Conservation (phyloP, 2,888 invertebrate species). For the Tipula confusa region DNA sequence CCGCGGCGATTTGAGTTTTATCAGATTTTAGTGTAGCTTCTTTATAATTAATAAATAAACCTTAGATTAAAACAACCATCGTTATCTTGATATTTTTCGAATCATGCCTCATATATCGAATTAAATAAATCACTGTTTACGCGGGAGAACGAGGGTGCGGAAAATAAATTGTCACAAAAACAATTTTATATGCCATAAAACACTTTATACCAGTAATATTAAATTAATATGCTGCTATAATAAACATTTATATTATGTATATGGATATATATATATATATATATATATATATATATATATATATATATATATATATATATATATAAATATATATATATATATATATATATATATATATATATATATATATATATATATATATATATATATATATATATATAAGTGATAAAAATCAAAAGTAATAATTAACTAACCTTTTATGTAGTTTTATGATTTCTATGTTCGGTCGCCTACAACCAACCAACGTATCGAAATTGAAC, state of each 20-base stretch:
- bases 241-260: not conserved
- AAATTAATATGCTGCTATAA: constrained; percentile 4
- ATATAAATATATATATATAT: no score
- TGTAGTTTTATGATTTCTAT: not conserved
- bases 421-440: not conserved
- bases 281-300: no score
- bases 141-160: not conserved
- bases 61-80: not conserved
- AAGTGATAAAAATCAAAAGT: not conserved
- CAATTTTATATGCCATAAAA: not conserved
- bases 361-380: no score
- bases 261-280: no score
- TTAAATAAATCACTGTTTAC: not conserved
- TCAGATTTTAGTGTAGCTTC: no score
- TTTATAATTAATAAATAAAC: no score
- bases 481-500: not conserved
- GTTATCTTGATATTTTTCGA: not conserved
- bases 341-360: no score
- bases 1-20: no score
- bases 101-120: not conserved
- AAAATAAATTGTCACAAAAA: not conserved
- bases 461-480: not conserved
- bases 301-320: no score
- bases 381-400: not conserved
- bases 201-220: not conserved